Evolutionary conservation across 2,888 invertebrate species (phyloP), one percentile per base, ranked within the genome.

Genomic region (Aspidiotus destructor): DNA sequence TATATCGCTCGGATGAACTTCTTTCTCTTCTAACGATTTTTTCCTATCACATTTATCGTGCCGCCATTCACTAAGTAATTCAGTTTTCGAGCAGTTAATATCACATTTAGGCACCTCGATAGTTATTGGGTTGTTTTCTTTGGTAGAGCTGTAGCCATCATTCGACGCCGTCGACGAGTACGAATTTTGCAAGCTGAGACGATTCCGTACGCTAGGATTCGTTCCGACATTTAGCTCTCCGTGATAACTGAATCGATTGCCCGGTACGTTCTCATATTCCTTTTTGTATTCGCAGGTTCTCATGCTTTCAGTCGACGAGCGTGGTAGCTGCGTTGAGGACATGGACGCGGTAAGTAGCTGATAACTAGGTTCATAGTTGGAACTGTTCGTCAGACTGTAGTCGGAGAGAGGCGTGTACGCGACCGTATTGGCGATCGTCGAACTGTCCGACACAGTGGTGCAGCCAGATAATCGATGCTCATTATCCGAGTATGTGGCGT

Each of bases 191-290:
- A 67, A 58, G 44, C 67, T 67, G 42, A 67, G 52, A 8, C 67
- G 57, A 67, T 52, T 67, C 16, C 58, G 42, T 15, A 48, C 28
- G 40, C 28, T 28, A 11, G 64, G 55, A 57, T 28, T 8, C 2
- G n/a, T 40, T 28, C 60, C 67, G 44, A 52, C 16, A 6, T 60
- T 58, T 15, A 67, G 41, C 15, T 72, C 72, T 11, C 72, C 72
- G 54, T 71, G 73, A 52, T 71, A 73, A 68, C 71, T 72, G 73
- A 41, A 77, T 77, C 44, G 77, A 76, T 54, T 79, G 77, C 62
- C 76, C 75, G 62, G 71, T 68, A 73, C 15, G 70, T 72, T 55
- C 77, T 77, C 57, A 60, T 70, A 70, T 28, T 28, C 28, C 15
- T 68, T 70, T 44, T 68, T 70, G 10, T 16, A 11, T 10, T 62